Evolutionary conservation across 1,140 invertebrate genomes (phyloP).

Genomic region (Melanaphis sacchari): DNA sequence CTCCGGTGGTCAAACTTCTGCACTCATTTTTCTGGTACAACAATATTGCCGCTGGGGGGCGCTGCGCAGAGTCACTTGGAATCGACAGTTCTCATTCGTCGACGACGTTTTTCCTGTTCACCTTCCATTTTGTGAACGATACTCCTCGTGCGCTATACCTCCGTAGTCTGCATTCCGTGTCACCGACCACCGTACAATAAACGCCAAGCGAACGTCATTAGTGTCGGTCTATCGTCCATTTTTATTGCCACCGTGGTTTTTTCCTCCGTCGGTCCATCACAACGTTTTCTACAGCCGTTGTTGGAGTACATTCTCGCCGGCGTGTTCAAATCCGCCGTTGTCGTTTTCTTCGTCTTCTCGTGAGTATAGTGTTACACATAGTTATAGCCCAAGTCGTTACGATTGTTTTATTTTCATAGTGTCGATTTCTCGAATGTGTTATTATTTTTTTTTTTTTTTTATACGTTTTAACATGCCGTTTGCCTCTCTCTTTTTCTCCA

Average conservation of each 20-base stretch:
- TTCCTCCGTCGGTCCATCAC: too few relatives aligned
- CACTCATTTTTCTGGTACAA: too few relatives aligned
- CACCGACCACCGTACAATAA: background rate
- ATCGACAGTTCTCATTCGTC: background rate
- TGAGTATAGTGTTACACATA: background rate
- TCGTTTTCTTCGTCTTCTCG: background rate
- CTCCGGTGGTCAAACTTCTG: background rate
- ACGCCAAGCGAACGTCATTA: background rate
- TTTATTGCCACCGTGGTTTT: background rate
- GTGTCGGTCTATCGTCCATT: background rate
- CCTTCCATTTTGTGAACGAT: constrained; percentile 43
- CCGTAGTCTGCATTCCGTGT: background rate
- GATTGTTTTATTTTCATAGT: background rate
- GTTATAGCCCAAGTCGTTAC: background rate
- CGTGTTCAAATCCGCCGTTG: background rate
- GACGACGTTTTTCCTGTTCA: constrained; percentile 20
- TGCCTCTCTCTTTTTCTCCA: background rate
- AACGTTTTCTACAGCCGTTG: background rate
- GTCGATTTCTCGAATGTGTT: background rate
- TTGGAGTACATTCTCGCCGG: background rate
- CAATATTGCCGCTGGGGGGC: background rate
- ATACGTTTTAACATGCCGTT: background rate
- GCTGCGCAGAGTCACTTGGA: background rate
- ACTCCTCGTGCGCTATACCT: background rate
- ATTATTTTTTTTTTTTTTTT: background rate